A percentile compares a stretch with the other conserved stretches of the same genome.
Conservation (phyloP, 2,888 invertebrate species). For the Nephrotoma flavescens region DNA sequence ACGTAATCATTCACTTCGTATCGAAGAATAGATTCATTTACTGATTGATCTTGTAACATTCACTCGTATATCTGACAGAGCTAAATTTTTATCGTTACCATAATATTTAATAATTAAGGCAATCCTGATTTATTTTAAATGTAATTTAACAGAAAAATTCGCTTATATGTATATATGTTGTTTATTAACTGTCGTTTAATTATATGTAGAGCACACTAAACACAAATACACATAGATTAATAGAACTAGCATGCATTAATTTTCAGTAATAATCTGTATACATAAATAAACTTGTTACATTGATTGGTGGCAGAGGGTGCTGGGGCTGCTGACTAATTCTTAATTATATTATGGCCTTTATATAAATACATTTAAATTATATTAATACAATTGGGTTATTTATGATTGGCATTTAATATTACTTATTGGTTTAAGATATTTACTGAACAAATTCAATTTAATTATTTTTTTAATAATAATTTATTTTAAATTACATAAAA, state of each 20-base stretch:
- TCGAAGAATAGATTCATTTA: no score
- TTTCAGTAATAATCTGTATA: background rate
- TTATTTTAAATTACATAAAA: background rate
- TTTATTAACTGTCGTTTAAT: background rate
- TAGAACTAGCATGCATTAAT: background rate
- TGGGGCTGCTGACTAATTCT: background rate
- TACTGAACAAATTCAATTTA: background rate
- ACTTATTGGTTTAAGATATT: background rate
- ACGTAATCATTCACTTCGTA: no score
- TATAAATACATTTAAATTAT: background rate
- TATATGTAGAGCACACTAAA: background rate
- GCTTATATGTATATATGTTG: background rate
- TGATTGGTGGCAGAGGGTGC: background rate
- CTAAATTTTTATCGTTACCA: no score
- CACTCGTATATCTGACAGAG: no score
- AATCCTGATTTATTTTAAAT: background rate
- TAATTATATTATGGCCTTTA: background rate
- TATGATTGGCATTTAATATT: background rate
- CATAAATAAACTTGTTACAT: background rate
- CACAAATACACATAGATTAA: background rate
- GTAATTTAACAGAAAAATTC: background rate
- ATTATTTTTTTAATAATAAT: background rate
- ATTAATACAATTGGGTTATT: background rate
- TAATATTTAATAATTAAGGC: no score
- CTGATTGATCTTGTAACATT: no score